A percentile compares a stretch with the other conserved stretches of the same genome.
phyloP scores from a whole-genome alignment of 2,797 vertebrate genomes.

The Pseudotriccus pelzelni region DNA sequence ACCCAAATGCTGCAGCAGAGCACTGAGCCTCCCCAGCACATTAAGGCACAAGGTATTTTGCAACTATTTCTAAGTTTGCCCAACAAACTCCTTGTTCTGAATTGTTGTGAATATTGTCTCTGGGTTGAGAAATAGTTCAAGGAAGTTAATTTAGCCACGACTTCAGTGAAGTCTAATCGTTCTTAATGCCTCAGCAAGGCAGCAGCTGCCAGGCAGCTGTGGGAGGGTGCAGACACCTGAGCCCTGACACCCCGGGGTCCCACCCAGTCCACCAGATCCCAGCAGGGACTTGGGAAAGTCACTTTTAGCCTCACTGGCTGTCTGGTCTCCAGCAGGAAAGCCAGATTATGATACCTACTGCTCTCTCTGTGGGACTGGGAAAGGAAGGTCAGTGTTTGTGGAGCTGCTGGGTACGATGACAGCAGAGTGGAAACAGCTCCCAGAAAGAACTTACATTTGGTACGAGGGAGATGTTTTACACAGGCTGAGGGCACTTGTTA shows the following conservation, averaged over 20 bases:
- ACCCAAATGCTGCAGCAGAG: not conserved
- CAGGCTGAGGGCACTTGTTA: rapidly evolving
- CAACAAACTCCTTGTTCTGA: not conserved
- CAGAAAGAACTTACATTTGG: not conserved
- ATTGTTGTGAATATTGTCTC: not conserved
- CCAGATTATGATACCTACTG: rapidly evolving
- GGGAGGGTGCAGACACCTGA: not conserved
- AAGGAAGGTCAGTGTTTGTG: not conserved
- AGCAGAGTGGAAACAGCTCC: not conserved
- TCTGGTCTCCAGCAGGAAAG: not conserved
- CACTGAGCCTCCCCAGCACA: not conserved
- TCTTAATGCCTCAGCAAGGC: not conserved
- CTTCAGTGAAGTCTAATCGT: not conserved
- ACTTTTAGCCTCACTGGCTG: not conserved
- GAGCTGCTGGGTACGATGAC: not conserved
- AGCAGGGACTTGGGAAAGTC: not conserved
- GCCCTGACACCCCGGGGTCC: rapidly evolving
- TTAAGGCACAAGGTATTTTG: not conserved
- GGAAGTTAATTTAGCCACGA: not conserved
- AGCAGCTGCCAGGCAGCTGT: not conserved
- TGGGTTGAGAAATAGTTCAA: not conserved
- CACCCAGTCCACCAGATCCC: not conserved
- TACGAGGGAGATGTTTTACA: not conserved
- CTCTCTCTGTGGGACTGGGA: not conserved
- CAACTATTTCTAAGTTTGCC: not conserved